A percentile compares a stretch with the other conserved stretches of the same genome.
phyloP scores from a whole-genome alignment of 2,113 vertebrate species.

The Otolemur garnettii region DNA sequence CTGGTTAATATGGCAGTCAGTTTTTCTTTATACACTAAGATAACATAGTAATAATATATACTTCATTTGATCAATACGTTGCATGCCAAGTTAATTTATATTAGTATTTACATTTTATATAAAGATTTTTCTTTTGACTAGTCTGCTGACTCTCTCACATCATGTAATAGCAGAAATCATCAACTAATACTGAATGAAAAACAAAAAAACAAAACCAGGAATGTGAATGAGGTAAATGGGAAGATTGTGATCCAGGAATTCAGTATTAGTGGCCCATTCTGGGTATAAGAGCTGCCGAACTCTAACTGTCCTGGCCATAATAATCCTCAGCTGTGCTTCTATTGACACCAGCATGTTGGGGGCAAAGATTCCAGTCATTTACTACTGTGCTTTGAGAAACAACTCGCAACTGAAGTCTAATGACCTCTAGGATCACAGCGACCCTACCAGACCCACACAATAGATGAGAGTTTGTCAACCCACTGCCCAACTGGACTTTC shows the following conservation, averaged over 20 bases:
- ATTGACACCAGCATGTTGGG: not conserved
- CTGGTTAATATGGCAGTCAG: slow-evolving; percentile 90
- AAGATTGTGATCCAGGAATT: not conserved
- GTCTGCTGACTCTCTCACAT: slow-evolving; percentile 85
- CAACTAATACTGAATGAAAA: slow-evolving; percentile 40
- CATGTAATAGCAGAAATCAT: slow-evolving; percentile 79
- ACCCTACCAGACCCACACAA: rapidly evolving
- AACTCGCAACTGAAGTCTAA: not conserved
- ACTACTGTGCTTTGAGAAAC: slow-evolving; percentile 50
- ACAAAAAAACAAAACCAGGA: not conserved
- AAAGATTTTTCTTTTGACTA: slow-evolving; percentile 86
- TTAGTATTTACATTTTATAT: slow-evolving; percentile 91
- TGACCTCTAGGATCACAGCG: not conserved
- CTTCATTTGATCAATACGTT: slow-evolving; percentile 87
- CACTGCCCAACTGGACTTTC: not conserved
- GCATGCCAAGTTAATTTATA: slow-evolving; percentile 93
- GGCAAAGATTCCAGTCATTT: not conserved
- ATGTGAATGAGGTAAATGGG: slow-evolving; percentile 60
- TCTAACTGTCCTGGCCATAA: not conserved
- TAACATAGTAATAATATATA: slow-evolving; percentile 89
- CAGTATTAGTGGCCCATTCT: not conserved
- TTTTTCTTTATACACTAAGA: slow-evolving; percentile 91
- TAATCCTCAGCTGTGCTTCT: slow-evolving; percentile 8
- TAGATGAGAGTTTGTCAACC: not conserved
- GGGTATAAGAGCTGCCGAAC: not conserved